Base-by-base conservation (phyloP, 2,888 invertebrate genomes). In the Amphiduros pacificus region DNA sequence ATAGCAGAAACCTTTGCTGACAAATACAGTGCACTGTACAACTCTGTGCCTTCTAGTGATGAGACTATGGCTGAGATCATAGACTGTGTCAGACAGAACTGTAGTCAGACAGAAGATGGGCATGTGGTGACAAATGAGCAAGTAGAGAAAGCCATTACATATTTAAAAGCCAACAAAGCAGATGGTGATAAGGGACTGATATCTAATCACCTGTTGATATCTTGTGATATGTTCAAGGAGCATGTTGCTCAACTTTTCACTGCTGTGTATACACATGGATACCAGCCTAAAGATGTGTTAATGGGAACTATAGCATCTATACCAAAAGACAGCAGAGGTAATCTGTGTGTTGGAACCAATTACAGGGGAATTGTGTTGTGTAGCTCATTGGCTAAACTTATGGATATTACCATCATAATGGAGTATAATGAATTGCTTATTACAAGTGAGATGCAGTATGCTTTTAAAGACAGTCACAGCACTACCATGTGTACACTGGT, bases 241-340 rank as follows among this genome's bases (percentile, higher is more conserved):
- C 32, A 53, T 11, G 5, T 53, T 11, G 27, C 53, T 3, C 31
- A 29, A 17, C 29, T 29, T 5, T n/a, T 51, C 4, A 53, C 31
- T 53, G 28, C 53, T 29, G 22, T 53, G n/a, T 22, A 17, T 4
- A 20, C 53, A 2, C 53, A 53, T 53, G 53, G 53, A 29, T 53
- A 53, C 31, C 32, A 32, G 28, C 53, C 53, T 28, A n/a, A 11
- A 20, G 31, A 53, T 5, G 14, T 53, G 14, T 28, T 32, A 26
- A 53, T n/a, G 31, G 22, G 31, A 17, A 29, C 27, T 2, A 32
- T 53, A 5, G 32, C 20, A 29, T n/a, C 28, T 6, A 53, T 53
- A 5, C 53, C 53, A 9, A 53, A 53, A 29, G 22, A 53, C 20
- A 53, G 22, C 17, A 28, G 29, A 17, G 32, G 32, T 17, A 31